Percentiles rank a stretch among this genome's conserved stretches.
Conservation (phyloP, 1,140 invertebrate species). For the Papilio xuthus region DNA sequence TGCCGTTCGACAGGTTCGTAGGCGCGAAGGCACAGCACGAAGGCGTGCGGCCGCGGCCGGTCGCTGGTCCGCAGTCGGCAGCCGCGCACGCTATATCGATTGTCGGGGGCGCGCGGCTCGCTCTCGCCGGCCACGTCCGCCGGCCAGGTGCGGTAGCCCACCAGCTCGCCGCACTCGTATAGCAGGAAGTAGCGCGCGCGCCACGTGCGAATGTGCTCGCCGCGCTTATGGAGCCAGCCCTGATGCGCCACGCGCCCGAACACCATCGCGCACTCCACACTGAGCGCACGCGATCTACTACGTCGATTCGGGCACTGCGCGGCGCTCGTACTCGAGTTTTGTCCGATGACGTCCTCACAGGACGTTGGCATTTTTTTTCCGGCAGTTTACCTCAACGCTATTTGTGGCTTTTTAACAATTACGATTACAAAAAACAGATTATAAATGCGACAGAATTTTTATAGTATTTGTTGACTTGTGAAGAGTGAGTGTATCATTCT, state of each 20-base stretch:
- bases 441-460: too few relatives aligned
- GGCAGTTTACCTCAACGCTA: not conserved
- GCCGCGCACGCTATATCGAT: too few relatives aligned
- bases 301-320: not conserved
- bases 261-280: constrained; percentile 40
- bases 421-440: too few relatives aligned
- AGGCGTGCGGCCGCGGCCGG: too few relatives aligned
- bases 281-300: not conserved
- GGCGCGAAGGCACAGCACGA: too few relatives aligned
- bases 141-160: constrained; percentile 96
- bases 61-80: too few relatives aligned
- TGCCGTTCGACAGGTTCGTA: constrained; percentile 91
- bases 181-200: constrained; percentile 97
- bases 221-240: constrained; percentile 92
- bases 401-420: not conserved
- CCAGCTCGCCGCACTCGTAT: constrained; percentile 94
- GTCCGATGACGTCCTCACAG: not conserved
- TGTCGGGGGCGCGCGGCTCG: too few relatives aligned
- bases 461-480: too few relatives aligned
- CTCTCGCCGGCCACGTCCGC: too few relatives aligned
- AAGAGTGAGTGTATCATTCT: too few relatives aligned
- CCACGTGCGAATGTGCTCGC: constrained; percentile 98
- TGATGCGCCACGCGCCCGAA: constrained; percentile 86
- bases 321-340: not conserved
- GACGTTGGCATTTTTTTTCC: not conserved